Conservation (phyloP, 1,140 invertebrate species). For the Lethrus apterus region DNA sequence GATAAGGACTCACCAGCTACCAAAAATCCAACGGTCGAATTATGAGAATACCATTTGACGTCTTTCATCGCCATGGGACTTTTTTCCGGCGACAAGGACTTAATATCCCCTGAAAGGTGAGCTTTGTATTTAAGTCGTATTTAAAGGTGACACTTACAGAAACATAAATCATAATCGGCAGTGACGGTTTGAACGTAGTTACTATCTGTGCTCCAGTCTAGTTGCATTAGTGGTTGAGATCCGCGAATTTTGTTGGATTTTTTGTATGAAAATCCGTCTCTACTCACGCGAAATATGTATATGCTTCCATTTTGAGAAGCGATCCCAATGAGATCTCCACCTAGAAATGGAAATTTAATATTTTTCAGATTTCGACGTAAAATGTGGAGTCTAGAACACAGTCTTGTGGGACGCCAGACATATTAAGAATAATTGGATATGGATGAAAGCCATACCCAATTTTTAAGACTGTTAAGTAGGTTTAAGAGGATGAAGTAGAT, state of each 20-base stretch:
- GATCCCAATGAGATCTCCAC: constrained; percentile 82
- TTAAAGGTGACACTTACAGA: constrained; percentile 61
- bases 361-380: too few species aligned
- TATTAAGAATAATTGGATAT: too few species aligned
- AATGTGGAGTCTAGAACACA: too few species aligned
- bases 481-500: too few species aligned
- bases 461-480: too few species aligned
- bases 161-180: constrained; percentile 84
- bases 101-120: constrained; percentile 69
- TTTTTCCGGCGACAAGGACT: constrained; percentile 73
- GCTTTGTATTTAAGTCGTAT: not conserved
- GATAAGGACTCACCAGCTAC: constrained; percentile 62
- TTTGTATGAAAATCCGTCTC: constrained; percentile 81
- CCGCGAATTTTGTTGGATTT: constrained; percentile 81
- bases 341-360: constrained; percentile 45
- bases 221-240: constrained; percentile 67
- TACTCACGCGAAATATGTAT: constrained; percentile 73
- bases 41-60: constrained; percentile 80
- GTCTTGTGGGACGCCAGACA: too few species aligned
- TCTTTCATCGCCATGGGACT: constrained; percentile 82
- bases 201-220: constrained; percentile 89
- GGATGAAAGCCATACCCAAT: too few species aligned
- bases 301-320: constrained; percentile 85
- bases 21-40: constrained; percentile 75
- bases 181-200: constrained; percentile 83